Evolutionary conservation across 92 coral and sea anemone genomes (phyloP).

Genomic region (Palythoa caribaeorum): DNA sequence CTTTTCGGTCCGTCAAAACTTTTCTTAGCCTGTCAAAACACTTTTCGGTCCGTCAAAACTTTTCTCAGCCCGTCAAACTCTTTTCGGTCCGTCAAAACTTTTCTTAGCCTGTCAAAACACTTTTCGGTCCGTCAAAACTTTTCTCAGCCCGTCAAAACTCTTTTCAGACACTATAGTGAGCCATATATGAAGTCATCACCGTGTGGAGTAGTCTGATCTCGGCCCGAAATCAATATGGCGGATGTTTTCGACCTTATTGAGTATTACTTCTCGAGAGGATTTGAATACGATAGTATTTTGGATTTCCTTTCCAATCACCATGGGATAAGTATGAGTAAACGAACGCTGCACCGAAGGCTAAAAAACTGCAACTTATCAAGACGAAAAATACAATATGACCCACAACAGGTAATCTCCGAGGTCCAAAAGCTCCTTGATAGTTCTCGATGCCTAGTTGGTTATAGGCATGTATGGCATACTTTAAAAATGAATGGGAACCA

Average conservation of each 20-base stretch:
- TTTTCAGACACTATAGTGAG: neutral
- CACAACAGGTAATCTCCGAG: neutral
- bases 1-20: too few relatives aligned
- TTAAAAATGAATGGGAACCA: constrained; percentile 15
- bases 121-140: too few relatives aligned
- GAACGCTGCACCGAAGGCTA: constrained; percentile 42
- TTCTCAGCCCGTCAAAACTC: too few relatives aligned
- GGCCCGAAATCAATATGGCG: neutral
- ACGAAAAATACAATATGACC: constrained; percentile 32
- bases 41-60: too few relatives aligned
- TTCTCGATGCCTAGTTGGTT: constrained; percentile 27
- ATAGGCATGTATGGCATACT: constrained; percentile 35
- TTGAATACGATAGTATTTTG: constrained; percentile 45
- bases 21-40: too few relatives aligned
- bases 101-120: too few relatives aligned
- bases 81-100: too few relatives aligned
- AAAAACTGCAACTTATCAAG: constrained; percentile 45
- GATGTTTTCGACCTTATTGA: constrained; percentile 18
- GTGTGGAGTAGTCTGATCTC: neutral
- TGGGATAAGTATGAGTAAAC: too few relatives aligned
- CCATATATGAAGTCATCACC: constrained; percentile 1
- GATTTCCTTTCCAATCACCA: constrained; percentile 3
- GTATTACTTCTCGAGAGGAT: constrained; percentile 57
- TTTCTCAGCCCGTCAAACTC: too few relatives aligned
- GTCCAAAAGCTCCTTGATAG: constrained; percentile 24